Evolutionary conservation across 2,797 vertebrate genomes (phyloP), one percentile per base, ranked within the genome.

Genomic region (Danio tinwini): DNA sequence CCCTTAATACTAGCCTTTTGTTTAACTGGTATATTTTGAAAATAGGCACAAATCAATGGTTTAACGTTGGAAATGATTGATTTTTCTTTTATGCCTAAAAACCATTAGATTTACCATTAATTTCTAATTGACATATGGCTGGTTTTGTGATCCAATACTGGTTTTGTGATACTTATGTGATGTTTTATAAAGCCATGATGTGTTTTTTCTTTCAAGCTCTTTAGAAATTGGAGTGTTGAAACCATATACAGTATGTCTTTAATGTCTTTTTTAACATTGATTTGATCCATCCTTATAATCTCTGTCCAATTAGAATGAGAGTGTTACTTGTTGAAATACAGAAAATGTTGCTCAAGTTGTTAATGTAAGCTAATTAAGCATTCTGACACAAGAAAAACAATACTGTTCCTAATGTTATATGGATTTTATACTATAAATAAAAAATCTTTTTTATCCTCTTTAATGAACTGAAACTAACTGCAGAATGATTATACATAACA

Each of bases 291-390:
- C 5, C 7, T 5, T 67, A 29, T 6, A 4, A 0, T 12, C 13
- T 52, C 53, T 17, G 67, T 40, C 67, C 49, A 53, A 10, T 39
- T 3, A 3, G 9, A 52, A 52, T 11, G 8, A 39, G 21, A 69
- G 52, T 39, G 16, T 39, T 16, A 21, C 14, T 58, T 12, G 11
- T 1, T 4, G 21, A 29, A 14, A 3, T 21, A 37, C 6, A 29
- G 14, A 53, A 12, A 53, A 7, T 49, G 16, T 52, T 17, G 9
- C 14, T 69, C 49, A 39, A 6, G 16, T 53, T 16, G 52, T 52
- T 69, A 69, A 69, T 40, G 49, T 39, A 12, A 40, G 67, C 14
- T 12, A 55, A 71, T 56, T 19, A 71, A 62, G 8, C 37, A 19
- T 52, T 52, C 17, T 63, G 11, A 52, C 29, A 19, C 3, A n/a